Conservation (phyloP, 2,888 invertebrate species). For the Andrena fulva region DNA sequence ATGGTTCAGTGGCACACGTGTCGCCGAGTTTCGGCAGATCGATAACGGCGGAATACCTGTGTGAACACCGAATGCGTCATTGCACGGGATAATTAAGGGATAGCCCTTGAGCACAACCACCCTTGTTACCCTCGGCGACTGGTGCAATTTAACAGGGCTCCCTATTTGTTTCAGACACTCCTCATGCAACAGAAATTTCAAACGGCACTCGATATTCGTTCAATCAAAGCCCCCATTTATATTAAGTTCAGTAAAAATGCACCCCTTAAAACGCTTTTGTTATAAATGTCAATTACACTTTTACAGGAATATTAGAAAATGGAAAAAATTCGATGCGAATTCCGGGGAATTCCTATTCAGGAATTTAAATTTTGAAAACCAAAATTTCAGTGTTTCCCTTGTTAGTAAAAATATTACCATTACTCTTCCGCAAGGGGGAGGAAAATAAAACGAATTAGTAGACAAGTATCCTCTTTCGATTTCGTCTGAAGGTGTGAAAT, state of each 20-base stretch:
- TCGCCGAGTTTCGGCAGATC: constrained; percentile 29
- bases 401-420: too few relatives aligned
- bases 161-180: constrained; percentile 46
- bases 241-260: neutral
- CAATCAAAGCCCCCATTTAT: neutral
- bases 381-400: too few relatives aligned
- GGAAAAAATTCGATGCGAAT: neutral
- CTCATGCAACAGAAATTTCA: constrained; percentile 14
- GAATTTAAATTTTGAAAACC: too few relatives aligned
- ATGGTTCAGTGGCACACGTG: constrained; percentile 38
- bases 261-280: neutral
- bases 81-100: constrained; percentile 61
- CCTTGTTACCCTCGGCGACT: constrained; percentile 46
- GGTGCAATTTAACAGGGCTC: constrained; percentile 41
- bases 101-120: constrained; percentile 51
- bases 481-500: neutral
- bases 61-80: constrained; percentile 62
- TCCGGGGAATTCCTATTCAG: neutral
- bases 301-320: neutral
- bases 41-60: constrained; percentile 58
- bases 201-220: constrained; percentile 19
- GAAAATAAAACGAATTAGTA: neutral
- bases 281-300: neutral
- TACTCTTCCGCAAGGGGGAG: too few relatives aligned
- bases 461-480: neutral